Evolutionary conservation across 2,888 invertebrate species (phyloP).

Genomic region (Clunio marinus): DNA sequence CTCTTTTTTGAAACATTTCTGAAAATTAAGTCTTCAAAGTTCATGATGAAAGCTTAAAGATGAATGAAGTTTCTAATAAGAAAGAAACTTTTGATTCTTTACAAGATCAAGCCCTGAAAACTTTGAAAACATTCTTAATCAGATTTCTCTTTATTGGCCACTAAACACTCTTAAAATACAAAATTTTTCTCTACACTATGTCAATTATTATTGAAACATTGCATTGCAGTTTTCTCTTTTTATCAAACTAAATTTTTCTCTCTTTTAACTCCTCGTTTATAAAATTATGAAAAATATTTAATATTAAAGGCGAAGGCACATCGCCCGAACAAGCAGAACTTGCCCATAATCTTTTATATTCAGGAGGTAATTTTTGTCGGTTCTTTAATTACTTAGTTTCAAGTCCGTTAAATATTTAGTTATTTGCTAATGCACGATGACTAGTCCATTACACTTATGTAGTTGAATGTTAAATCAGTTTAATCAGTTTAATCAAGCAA

Average conservation of each 20-base stretch:
- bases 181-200: not conserved
- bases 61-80: constrained; percentile 20
- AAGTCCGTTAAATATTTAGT: too few species aligned
- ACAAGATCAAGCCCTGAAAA: constrained; percentile 37
- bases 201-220: not conserved
- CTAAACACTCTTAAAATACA: not conserved
- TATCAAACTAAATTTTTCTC: too few species aligned
- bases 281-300: not conserved
- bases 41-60: constrained; percentile 34
- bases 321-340: constrained; percentile 78
- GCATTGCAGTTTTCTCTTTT: constrained; percentile 9
- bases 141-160: too few species aligned
- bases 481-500: not conserved
- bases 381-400: constrained; percentile 9
- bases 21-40: too few species aligned
- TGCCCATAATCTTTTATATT: constrained; percentile 83
- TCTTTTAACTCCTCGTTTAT: constrained; percentile 2
- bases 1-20: too few species aligned
- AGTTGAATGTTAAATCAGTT: constrained; percentile 12
- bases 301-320: constrained; percentile 61
- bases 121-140: not conserved
- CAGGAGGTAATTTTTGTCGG: constrained; percentile 59
- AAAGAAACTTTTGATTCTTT: constrained; percentile 14
- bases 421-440: constrained; percentile 10
- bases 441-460: constrained; percentile 8